Conservation (phyloP, 2,113 vertebrate genomes). For the Cyanistes caeruleus region DNA sequence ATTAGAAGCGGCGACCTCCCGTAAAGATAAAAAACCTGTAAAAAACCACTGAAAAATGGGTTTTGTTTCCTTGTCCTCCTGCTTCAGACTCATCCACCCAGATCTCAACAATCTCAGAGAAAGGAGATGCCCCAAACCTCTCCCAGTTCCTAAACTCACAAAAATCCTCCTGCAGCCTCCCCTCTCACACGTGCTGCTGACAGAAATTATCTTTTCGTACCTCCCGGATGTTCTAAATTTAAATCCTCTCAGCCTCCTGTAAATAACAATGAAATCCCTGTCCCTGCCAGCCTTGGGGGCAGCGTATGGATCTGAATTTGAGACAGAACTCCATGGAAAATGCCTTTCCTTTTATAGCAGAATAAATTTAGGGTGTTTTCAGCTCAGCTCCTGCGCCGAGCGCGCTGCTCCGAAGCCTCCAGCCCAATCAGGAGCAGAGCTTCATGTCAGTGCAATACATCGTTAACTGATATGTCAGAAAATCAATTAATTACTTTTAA, state of each 20-base stretch:
- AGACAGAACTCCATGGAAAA: conserved; percentile 49
- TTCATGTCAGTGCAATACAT: conserved; percentile 82
- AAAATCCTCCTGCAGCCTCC: not conserved
- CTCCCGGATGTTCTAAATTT: conserved; percentile 21
- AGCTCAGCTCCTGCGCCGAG: conserved; percentile 42
- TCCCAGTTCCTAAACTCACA: not conserved
- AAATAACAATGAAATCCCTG: conserved; percentile 29
- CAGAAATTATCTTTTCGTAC: not conserved
- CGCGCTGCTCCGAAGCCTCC: conserved; percentile 56
- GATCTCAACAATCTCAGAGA: not conserved
- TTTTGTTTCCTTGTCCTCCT: not conserved
- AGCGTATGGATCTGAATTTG: conserved; percentile 51
- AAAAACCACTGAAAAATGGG: not conserved
- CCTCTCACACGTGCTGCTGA: not conserved
- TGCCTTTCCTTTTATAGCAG: conserved; percentile 65
- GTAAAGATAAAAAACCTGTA: not conserved
- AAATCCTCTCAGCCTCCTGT: not conserved
- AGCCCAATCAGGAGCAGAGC: conserved; percentile 56
- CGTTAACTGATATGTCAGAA: conserved; percentile 98
- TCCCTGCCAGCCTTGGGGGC: conserved; percentile 17
- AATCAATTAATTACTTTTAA: conserved; percentile 99
- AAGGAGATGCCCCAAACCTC: not conserved
- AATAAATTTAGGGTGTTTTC: conserved; percentile 65
- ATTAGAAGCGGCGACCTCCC: not conserved
- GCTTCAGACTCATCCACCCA: not conserved